phyloP scores from a whole-genome alignment of 1,140 invertebrate species.

The Drosophila funebris region DNA sequence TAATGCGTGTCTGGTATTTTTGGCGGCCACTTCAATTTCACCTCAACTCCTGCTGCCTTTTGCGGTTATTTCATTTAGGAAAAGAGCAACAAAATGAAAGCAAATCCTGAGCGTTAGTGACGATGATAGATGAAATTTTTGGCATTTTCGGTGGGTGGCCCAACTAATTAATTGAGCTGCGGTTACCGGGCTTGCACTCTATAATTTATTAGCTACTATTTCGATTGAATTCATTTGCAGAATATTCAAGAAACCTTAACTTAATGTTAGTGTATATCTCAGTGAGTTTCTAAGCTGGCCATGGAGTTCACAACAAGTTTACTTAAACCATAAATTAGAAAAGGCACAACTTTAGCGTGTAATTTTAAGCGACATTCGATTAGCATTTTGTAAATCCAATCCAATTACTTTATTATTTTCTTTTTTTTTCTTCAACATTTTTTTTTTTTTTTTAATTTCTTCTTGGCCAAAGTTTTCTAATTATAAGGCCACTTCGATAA shows the following conservation, averaged over 20 bases:
- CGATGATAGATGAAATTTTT: constrained; percentile 58
- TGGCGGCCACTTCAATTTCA: constrained; percentile 28
- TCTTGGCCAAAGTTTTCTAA: constrained; percentile 57
- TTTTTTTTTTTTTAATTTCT: neutral
- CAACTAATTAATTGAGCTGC: constrained; percentile 52
- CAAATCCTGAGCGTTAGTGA: constrained; percentile 11
- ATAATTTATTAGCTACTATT: constrained; percentile 5
- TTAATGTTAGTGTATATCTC: neutral
- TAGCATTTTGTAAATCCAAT: constrained; percentile 41
- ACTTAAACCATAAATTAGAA: neutral
- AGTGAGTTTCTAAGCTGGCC: neutral
- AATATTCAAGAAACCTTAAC: neutral
- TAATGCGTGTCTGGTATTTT: constrained; percentile 53
- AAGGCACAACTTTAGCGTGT: neutral
- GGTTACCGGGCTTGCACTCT: constrained; percentile 1
- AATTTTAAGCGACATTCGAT: constrained; percentile 21
- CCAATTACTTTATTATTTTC: constrained; percentile 31
- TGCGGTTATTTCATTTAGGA: constrained; percentile 71
- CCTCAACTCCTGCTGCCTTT: constrained; percentile 4
- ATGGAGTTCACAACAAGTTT: neutral
- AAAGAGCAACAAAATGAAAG: constrained; percentile 21
- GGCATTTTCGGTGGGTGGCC: constrained; percentile 39
- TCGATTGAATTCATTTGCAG: neutral
- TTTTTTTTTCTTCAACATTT: constrained; percentile 3
- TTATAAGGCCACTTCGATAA: constrained; percentile 51